phyloP scores from a whole-genome alignment of 2,797 vertebrate genomes.

The Steatocranus sp. region DNA sequence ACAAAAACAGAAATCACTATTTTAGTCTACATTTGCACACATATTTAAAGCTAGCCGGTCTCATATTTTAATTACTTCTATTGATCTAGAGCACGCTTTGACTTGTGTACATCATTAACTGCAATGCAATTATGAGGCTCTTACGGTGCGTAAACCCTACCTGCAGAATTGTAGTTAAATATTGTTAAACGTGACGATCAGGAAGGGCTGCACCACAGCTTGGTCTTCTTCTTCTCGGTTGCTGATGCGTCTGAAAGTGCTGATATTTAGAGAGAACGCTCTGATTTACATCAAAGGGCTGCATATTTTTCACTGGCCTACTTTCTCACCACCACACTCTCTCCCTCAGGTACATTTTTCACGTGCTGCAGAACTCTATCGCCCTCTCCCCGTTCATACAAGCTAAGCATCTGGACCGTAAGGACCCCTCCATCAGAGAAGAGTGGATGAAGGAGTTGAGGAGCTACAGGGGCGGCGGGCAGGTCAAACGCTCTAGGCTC shows the following conservation, averaged over 20 bases:
- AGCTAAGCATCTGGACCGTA: slow-evolving; percentile 81
- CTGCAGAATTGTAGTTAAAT: slow-evolving; percentile 29
- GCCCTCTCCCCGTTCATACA: slow-evolving; percentile 71
- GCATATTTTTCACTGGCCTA: slow-evolving; percentile 76
- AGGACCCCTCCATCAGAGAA: slow-evolving; percentile 68
- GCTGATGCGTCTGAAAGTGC: slow-evolving; percentile 52
- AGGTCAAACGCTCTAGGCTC: slow-evolving; percentile 24
- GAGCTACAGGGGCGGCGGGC: slow-evolving; percentile 48
- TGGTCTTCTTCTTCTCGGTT: slow-evolving; percentile 20
- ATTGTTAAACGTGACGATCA: slow-evolving; percentile 37
- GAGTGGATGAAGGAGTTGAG: slow-evolving; percentile 80
- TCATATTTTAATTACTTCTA: not conserved
- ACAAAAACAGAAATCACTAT: not conserved
- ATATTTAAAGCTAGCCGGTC: not conserved
- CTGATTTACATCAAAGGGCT: slow-evolving; percentile 76
- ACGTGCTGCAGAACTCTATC: slow-evolving; percentile 81
- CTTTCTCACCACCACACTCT: slow-evolving; percentile 66
- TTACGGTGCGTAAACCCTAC: not conserved
- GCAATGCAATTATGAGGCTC: not conserved
- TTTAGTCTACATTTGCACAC: not conserved
- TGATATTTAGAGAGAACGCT: slow-evolving; percentile 71
- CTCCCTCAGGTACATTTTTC: slow-evolving; percentile 82
- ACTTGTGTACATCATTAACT: not conserved
- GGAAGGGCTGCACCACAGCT: slow-evolving; percentile 19
- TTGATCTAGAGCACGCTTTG: not conserved